Evolutionary conservation across 1,140 invertebrate genomes (phyloP).

Genomic region (Pteromalus puparum): DNA sequence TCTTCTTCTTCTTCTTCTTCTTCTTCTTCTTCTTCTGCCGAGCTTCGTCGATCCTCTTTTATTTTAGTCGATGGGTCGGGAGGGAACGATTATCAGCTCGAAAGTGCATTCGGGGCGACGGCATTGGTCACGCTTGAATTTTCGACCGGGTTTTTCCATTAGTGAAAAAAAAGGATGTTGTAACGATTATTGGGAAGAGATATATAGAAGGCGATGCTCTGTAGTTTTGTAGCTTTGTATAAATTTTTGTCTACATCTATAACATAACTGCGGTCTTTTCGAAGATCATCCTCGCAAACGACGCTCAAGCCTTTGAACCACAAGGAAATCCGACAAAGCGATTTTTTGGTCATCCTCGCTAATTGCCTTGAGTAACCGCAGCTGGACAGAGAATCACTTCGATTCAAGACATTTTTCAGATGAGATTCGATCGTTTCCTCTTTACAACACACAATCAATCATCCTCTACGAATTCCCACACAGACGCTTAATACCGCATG

Average conservation of each 20-base stretch:
- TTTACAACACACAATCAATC: neutral
- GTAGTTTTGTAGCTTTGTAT: no score
- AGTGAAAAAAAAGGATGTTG: neutral
- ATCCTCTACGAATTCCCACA: neutral
- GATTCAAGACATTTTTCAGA: no score
- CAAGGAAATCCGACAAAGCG: no score
- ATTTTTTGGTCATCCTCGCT: neutral
- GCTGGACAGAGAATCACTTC: no score
- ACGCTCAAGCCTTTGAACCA: neutral
- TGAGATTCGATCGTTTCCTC: no score
- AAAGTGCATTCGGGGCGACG: neutral
- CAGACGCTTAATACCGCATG: neutral
- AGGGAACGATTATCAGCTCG: constrained; percentile 3
- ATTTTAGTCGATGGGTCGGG: neutral
- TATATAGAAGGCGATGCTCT: no score
- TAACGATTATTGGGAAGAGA: no score
- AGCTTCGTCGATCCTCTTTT: neutral
- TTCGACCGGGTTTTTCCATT: neutral
- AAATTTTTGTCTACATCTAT: no score
- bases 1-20: neutral
- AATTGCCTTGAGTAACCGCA: neutral
- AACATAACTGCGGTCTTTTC: neutral
- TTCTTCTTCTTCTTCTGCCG: neutral
- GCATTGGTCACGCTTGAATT: neutral
- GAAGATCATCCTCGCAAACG: neutral